These are phyloP conservation scores for Pristionchus pacificus DNA, from an alignment of 1,140 invertebrate genomes.

Conservation along the genomic window DNA sequence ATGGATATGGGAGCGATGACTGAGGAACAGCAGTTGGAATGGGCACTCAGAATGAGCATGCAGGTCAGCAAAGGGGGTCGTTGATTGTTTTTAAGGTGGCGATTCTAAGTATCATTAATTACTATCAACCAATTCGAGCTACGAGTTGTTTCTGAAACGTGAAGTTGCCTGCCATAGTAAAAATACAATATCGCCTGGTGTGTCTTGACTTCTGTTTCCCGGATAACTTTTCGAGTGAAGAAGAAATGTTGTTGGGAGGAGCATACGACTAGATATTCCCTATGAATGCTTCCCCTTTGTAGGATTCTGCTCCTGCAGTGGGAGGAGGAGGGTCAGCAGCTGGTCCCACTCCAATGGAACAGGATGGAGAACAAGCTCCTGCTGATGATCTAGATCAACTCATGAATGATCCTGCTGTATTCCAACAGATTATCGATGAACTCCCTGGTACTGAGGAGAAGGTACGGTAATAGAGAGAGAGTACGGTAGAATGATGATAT, in stretches of 20 bases:
- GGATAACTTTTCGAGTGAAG: too few relatives aligned
- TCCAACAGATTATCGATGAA: constrained; percentile 44
- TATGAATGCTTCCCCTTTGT: neutral
- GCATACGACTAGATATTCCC: neutral
- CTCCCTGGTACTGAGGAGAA: constrained; percentile 19
- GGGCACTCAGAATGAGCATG: constrained; percentile 49
- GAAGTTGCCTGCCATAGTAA: neutral
- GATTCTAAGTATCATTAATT: neutral
- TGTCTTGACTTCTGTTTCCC: too few relatives aligned
- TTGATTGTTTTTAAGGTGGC: neutral
- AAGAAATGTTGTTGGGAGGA: too few relatives aligned
- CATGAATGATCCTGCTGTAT: constrained; percentile 41
- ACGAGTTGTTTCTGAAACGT: neutral
- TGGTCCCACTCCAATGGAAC: neutral
- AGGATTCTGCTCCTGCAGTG: neutral
- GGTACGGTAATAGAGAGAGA: too few relatives aligned
- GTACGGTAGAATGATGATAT: too few relatives aligned
- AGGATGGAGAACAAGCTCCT: neutral
- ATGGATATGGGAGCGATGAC: constrained; percentile 46
- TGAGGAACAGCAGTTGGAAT: constrained; percentile 50
- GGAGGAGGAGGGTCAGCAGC: constrained; percentile 7
- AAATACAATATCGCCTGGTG: too few relatives aligned
- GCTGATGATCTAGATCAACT: constrained; percentile 33
- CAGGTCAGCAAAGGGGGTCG: constrained; percentile 21
- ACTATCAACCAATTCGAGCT: neutral